phyloP scores from a whole-genome alignment of 2,888 invertebrate genomes.

The Encarsia formosa region DNA sequence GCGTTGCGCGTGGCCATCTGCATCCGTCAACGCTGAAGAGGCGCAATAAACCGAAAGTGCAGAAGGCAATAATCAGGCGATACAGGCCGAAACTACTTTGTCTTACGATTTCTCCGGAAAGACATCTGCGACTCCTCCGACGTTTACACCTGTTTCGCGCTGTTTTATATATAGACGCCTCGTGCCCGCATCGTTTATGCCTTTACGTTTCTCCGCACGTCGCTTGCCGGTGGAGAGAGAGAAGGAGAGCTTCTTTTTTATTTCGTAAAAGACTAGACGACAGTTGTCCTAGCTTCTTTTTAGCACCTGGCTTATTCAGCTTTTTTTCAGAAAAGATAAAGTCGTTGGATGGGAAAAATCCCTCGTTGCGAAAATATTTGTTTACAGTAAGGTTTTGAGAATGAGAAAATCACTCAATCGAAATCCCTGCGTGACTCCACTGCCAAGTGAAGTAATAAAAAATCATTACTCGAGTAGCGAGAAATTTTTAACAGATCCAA shows the following conservation, averaged over 20 bases:
- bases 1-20: no score
- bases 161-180: conserved; percentile 2
- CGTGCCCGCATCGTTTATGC: conserved; percentile 15
- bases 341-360: no score
- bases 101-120: conserved; percentile 16
- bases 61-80: background rate
- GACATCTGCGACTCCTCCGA: conserved; percentile 14
- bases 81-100: background rate
- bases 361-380: no score
- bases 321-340: no score
- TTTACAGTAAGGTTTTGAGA: no score
- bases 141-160: conserved; percentile 22
- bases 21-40: background rate
- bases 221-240: no score
- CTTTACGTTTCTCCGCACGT: background rate
- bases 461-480: no score
- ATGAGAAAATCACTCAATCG: no score
- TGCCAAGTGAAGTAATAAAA: no score
- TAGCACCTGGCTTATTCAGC: no score
- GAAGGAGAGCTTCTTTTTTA: background rate
- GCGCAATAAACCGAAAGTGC: background rate
- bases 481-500: no score
- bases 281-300: conserved; percentile 12
- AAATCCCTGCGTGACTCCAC: no score
- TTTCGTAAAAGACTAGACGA: conserved; percentile 12